Conservation (phyloP, 37 sponge, comb jelly and placozoan genomes). For the Agelas oroides region DNA sequence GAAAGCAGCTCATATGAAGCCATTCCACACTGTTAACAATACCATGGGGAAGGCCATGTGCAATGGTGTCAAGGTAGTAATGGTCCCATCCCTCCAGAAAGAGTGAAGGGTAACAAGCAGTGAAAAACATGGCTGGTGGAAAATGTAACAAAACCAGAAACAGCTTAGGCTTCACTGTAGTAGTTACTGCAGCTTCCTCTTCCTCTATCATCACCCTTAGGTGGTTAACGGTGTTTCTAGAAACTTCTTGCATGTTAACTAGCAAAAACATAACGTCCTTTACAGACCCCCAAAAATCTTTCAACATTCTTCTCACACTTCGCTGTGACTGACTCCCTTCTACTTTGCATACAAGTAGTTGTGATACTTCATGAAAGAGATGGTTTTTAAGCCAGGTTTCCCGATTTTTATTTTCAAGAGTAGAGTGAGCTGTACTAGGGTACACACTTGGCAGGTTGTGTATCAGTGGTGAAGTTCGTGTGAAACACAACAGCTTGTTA, state of each 20-base stretch:
- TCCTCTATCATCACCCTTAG: conserved; percentile 78
- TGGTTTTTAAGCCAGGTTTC: background rate
- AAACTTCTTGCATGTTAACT: conserved; percentile 43
- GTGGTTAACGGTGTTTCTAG: conserved; percentile 60
- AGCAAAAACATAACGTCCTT: conserved; percentile 24
- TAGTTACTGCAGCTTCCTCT: conserved; percentile 35
- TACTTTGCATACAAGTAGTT: conserved; percentile 42
- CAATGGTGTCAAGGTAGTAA: conserved; percentile 69
- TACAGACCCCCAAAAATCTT: conserved; percentile 16
- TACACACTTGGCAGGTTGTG: conserved; percentile 63
- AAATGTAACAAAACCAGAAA: conserved; percentile 80
- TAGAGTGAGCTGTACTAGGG: conserved; percentile 4
- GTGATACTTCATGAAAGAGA: background rate
- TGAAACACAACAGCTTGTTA: conserved; percentile 79
- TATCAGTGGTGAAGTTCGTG: conserved; percentile 73
- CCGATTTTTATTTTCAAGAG: background rate
- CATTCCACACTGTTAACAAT: conserved; percentile 32
- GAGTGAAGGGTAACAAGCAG: conserved; percentile 74
- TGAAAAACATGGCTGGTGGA: conserved; percentile 60
- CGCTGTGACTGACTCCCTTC: conserved; percentile 33
- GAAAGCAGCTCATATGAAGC: conserved; percentile 34
- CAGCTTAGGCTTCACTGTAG: conserved; percentile 16
- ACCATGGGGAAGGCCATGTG: conserved; percentile 3
- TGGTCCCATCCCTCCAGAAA: conserved; percentile 87
- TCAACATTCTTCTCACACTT: conserved; percentile 6